Evolutionary conservation across 1,140 invertebrate genomes (phyloP).

Genomic region (Pseudomyrmex pallidus): DNA sequence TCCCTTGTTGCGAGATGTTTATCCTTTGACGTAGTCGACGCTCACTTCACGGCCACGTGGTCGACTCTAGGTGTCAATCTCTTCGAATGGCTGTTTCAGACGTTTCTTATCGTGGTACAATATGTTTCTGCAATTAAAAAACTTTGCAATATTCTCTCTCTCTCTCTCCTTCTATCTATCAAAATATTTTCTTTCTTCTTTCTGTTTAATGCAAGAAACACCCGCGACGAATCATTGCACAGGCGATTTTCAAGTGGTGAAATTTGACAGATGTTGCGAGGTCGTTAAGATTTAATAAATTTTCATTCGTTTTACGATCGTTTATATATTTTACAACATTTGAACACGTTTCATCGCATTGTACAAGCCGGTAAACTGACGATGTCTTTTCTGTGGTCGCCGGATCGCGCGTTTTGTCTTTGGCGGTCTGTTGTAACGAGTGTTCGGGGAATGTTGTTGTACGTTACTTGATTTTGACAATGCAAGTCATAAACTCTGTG

Average conservation of each 20-base stretch:
- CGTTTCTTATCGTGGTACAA: slow-evolving; percentile 1
- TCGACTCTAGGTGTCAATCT: slow-evolving; percentile 63
- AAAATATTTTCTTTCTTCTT: slow-evolving; percentile 23
- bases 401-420: slow-evolving; percentile 17
- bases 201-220: neutral
- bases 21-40: slow-evolving; percentile 60
- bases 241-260: slow-evolving; percentile 39
- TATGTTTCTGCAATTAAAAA: slow-evolving; percentile 3
- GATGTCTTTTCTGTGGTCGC: slow-evolving; percentile 2
- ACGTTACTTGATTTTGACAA: slow-evolving; percentile 25
- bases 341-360: slow-evolving; percentile 31
- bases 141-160: neutral
- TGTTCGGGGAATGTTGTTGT: neutral
- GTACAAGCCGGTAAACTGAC: slow-evolving; percentile 25
- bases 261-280: slow-evolving; percentile 17
- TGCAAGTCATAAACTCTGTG: slow-evolving; percentile 30
- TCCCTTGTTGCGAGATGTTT: slow-evolving; percentile 28
- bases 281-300: slow-evolving; percentile 53
- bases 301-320: slow-evolving; percentile 21
- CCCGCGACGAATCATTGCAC: neutral
- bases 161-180: neutral
- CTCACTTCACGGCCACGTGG: slow-evolving; percentile 72
- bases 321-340: slow-evolving; percentile 11
- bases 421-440: slow-evolving; percentile 28
- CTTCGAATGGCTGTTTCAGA: slow-evolving; percentile 20